A percentile compares a stretch with the other conserved stretches of the same genome.
phyloP scores from a whole-genome alignment of 2,888 invertebrate species.

The Patella depressa region DNA sequence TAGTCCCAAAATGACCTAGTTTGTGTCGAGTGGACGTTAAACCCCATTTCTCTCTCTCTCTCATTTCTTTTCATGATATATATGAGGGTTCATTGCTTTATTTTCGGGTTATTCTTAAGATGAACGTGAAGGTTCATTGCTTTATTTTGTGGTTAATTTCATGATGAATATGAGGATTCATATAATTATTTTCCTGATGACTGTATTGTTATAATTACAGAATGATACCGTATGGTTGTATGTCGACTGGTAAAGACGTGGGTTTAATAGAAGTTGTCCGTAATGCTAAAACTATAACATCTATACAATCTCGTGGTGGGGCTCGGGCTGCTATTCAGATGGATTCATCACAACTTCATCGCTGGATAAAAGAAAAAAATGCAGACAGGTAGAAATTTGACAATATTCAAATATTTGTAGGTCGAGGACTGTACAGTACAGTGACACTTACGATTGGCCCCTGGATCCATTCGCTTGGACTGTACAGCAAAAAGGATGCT shows the following conservation, averaged over 20 bases:
- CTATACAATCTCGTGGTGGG: constrained; percentile 74
- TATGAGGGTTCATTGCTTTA: no score
- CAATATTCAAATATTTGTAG: no score
- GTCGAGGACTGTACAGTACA: no score
- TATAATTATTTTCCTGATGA: background rate
- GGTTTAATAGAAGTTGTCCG: constrained; percentile 76
- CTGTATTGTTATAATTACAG: constrained; percentile 48
- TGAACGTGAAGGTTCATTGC: background rate
- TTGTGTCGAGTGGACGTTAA: no score
- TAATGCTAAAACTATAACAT: constrained; percentile 76
- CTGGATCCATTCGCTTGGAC: no score
- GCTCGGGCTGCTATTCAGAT: constrained; percentile 73
- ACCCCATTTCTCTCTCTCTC: no score
- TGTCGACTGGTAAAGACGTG: constrained; percentile 74
- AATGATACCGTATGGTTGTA: constrained; percentile 76
- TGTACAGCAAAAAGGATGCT: no score
- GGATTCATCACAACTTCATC: constrained; percentile 73
- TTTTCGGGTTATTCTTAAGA: background rate
- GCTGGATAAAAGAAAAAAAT: constrained; percentile 74
- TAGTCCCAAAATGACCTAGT: no score
- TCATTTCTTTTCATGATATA: no score
- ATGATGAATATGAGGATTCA: background rate
- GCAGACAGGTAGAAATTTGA: constrained; percentile 54
- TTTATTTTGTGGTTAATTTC: background rate
- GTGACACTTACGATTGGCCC: no score